Evolutionary conservation across 2,797 vertebrate species (phyloP), one percentile per base, ranked within the genome.

Genomic region (Urophycis tenuis): DNA sequence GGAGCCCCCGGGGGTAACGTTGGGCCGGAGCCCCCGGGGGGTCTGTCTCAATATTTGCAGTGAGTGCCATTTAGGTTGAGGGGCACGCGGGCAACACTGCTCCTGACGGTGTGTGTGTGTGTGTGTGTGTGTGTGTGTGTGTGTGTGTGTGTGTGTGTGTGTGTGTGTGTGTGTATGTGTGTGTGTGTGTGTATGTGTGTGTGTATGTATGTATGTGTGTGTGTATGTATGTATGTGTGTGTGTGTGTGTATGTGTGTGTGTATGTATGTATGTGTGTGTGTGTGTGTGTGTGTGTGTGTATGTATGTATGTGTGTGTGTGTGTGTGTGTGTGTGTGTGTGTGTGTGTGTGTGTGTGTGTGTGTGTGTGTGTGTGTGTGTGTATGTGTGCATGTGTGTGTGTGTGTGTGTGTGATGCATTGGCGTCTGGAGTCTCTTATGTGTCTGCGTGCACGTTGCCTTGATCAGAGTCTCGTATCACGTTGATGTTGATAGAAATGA

Each of bases 11-110:
- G 87, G 29, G 88, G 85, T 41, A 71, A 81, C 83, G 79, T 88
- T 85, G 82, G 77, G 85, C 88, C 89, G 89, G 90, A 15, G 84
- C 85, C 86, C 69, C 49, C 64, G n/a, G 83, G 84, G 81, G 81
- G 87, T 85, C 87, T 86, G 77, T 91, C 87, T 90, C 88, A 89
- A 91, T 91, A 89, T 91, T 91, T 89, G 85, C 81, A 77, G 76
- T 73, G 78, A 81, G 81, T 84, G 84, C 82, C 86, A 88, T 88
- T 88, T 87, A 88, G 82, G 85, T 87, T 89, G 49, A 73, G 84
- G 86, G 82, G 87, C 85, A 79, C 85, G 84, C 87, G 84, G 84
- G 80, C 22, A 34, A 35, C 15, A 15, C 53, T 69, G 22, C 35
- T 9, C 14, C 49, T 30, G 3, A 15, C 1, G 29, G 29, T 39